Base-by-base conservation (phyloP, 2,113 vertebrate genomes). In the Syrmaticus mikado region DNA sequence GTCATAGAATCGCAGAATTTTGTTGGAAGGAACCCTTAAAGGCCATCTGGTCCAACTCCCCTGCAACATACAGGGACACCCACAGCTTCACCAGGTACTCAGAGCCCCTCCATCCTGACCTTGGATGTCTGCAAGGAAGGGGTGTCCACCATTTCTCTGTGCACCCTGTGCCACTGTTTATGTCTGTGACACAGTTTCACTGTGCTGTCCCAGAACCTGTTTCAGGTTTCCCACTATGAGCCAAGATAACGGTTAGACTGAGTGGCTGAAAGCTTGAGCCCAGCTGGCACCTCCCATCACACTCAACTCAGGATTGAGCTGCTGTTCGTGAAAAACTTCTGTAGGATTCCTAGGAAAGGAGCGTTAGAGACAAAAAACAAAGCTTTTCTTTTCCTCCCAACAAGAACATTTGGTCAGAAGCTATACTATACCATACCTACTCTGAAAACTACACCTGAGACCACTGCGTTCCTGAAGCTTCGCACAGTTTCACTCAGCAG, bases 381-480 rank as follows among this genome's bases (percentile, higher is more conserved):
- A 80, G 14, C 4, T 32, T 1, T 41, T 38, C 38, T 38, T 43
- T 28, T 61, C 61, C 16, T 76, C 28, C 55, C n/a, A 55, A 79
- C 2, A 6, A 0, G 2, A 78, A 2, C 45, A 45, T 46, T 65
- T 75, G 22, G 17, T 7, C 13, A 65, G 53, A 79, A 87, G 12
- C 21, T 57, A 34, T 72, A 34, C 41, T n/a, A 25, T 2, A 82
- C 7, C 43, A 43, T 0, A 4, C 4, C 13, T 9, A 5, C 76
- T 14, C 8, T 28, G 64, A 21, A 73, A 85, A 65, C 0, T 1
- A 64, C 22, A 46, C 25, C 14, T 0, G 50, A 70, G 12, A 55
- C 10, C 0, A 0, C 3, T 13, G 62, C 0, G 0, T 2, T 81
- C 83, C 10, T 4, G 6, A 62, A n/a, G 5, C 38, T 71, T 6